phyloP scores from a whole-genome alignment of 2,797 vertebrate species.

The Diplodus puntazzo region DNA sequence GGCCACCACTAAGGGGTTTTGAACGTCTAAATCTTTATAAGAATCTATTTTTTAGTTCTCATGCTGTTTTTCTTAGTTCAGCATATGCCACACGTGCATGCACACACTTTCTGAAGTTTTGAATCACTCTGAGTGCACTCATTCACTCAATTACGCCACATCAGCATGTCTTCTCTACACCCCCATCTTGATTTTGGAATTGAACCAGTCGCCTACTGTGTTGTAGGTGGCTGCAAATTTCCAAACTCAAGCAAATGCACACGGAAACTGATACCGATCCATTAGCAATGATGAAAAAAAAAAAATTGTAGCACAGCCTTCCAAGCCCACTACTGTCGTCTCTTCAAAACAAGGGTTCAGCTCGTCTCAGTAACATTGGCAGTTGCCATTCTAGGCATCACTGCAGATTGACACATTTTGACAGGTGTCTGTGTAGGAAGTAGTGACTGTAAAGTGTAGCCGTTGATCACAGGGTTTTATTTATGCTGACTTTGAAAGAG shows the following conservation, averaged over 20 bases:
- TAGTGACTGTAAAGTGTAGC: neutral
- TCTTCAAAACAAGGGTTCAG: neutral
- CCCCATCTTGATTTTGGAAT: neutral
- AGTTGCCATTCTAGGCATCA: neutral
- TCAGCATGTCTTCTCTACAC: neutral
- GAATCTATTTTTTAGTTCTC: neutral
- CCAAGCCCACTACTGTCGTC: neutral
- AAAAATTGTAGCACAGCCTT: neutral
- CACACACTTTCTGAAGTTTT: neutral
- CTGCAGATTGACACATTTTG: neutral
- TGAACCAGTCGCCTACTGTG: neutral
- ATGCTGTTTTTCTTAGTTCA: neutral
- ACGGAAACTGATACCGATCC: neutral
- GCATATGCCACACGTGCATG: neutral
- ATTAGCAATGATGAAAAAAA: constrained; percentile 1
- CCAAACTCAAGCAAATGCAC: constrained; percentile 8
- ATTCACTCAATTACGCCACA: neutral
- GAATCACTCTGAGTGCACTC: neutral
- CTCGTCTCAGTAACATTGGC: neutral
- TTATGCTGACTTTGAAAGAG: neutral
- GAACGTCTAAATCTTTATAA: neutral
- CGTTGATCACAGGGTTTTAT: neutral
- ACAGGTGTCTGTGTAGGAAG: neutral
- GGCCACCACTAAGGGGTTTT: neutral
- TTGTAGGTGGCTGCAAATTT: constrained; percentile 21